Percentiles rank a stretch among this genome's conserved stretches.
Conservation (phyloP, 2,888 invertebrate species). For the Sinohyriopsis cumingii region DNA sequence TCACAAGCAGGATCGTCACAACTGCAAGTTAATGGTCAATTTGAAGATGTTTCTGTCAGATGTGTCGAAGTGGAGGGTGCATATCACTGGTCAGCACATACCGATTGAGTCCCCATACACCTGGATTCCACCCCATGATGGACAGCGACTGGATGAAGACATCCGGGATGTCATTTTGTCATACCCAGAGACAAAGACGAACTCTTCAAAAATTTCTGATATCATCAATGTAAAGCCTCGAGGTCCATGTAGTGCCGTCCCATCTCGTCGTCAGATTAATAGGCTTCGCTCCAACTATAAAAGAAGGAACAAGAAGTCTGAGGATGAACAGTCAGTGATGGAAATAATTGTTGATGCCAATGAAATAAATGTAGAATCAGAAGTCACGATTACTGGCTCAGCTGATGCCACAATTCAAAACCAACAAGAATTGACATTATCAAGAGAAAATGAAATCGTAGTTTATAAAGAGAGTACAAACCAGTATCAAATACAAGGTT, state of each 20-base stretch:
- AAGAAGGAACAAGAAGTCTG: too few species aligned
- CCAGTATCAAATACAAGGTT: too few species aligned
- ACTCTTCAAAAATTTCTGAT: conserved; percentile 34
- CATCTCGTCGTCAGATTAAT: conserved; percentile 15
- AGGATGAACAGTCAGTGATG: too few species aligned
- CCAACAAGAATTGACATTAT: too few species aligned
- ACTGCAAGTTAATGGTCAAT: conserved; percentile 61
- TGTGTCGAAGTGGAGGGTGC: conserved; percentile 58
- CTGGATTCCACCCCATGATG: conserved; percentile 49
- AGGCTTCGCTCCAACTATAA: too few species aligned
- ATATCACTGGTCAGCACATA: conserved; percentile 61
- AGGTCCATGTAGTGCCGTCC: conserved; percentile 15
- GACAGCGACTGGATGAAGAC: conserved; percentile 50
- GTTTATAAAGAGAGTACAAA: too few species aligned
- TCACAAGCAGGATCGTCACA: conserved; percentile 66
- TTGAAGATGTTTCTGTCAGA: conserved; percentile 64
- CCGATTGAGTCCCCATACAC: conserved; percentile 34
- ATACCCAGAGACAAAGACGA: conserved; percentile 24
- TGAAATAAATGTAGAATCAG: too few species aligned
- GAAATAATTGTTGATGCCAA: too few species aligned
- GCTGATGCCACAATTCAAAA: too few species aligned
- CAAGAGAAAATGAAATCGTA: too few species aligned
- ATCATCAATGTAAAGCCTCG: conserved; percentile 26
- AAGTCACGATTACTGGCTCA: too few species aligned
- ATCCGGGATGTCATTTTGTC: conserved; percentile 50